Evolutionary conservation across 2,113 vertebrate species (phyloP).

Genomic region (Sardina pilchardus): DNA sequence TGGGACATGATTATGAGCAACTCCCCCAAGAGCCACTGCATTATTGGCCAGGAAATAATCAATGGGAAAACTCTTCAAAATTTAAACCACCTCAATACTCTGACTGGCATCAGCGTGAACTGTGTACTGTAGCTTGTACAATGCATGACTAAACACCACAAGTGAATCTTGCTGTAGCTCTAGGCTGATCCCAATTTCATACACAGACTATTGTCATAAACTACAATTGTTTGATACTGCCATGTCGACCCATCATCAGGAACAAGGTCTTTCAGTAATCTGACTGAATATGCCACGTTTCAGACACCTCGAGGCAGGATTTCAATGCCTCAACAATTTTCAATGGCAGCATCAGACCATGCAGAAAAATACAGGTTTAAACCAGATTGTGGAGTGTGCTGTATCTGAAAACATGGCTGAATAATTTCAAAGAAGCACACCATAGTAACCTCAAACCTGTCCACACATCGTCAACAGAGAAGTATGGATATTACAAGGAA

Average conservation of each 20-base stretch:
- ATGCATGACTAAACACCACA: neutral
- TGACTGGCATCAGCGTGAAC: neutral
- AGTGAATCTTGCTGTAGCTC: neutral
- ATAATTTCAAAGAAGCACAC: neutral
- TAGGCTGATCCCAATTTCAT: neutral
- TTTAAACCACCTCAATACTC: neutral
- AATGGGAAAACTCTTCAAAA: neutral
- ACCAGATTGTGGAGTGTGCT: constrained; percentile 57
- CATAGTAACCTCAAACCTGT: neutral
- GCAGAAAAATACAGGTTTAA: constrained; percentile 62
- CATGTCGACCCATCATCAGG: neutral
- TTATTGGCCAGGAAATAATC: neutral
- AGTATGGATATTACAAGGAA: neutral
- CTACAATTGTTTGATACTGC: neutral
- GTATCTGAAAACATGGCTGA: constrained; percentile 55
- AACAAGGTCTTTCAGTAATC: neutral
- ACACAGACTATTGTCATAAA: neutral
- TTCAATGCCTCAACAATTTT: constrained; percentile 44
- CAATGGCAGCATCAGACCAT: constrained; percentile 48
- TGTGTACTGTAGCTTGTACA: neutral
- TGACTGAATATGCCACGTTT: neutral
- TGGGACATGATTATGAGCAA: neutral
- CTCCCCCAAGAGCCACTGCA: neutral
- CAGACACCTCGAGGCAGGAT: constrained; percentile 25
- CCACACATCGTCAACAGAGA: neutral